Base-by-base conservation (phyloP, 2,797 vertebrate species). In the Gallinago stenura region DNA sequence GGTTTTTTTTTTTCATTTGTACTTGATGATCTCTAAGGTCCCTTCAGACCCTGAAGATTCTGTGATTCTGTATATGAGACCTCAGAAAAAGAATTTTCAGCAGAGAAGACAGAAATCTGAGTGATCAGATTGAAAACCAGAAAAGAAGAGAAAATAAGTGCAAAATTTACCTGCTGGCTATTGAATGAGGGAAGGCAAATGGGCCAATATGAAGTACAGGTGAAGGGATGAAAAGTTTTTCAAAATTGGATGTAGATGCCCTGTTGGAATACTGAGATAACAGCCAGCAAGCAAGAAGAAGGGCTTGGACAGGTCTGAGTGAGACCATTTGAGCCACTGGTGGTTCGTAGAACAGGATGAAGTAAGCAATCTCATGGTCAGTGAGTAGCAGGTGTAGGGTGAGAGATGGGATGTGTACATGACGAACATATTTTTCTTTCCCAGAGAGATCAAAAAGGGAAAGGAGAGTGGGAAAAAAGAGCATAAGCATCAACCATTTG, bases 21-120 rank as follows among this genome's bases (percentile, higher is more conserved):
- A 22, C 21, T 46, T 5, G 20, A 46, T 46, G 45, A 46, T 46
- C 45, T 46, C 20, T 11, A 46, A 21, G 45, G 20, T 46, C 45
- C 45, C 45, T 46, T 46, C 45, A 20, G 22, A 21, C 20, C 10
- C 10, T 46, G 45, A 46, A 46, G 45, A 46, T 46, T 46, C 45
- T 46, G 45, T 46, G 20, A 46, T 46, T 46, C 45, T 21, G 45
- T 22, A 45, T 19, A 65, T 46, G 64, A 65, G 50, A 26, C 33
- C 53, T 73, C 60, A 65, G 79, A 91, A 77, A 77, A 87, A 18
- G 31, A 26, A 33, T 84, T 94, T 95, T 90, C 56, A 94, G 60
- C 24, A 91, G 18, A 70, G 54, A 79, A 79, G 14, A 5, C 22
- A 79, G 91, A 93, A 91, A 80, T 61, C n/a, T 37, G 39, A 45